Percentiles rank a stretch among this genome's conserved stretches.
These are phyloP conservation scores for Drosophila putrida DNA, from an alignment of 2,888 invertebrate genomes.

Conservation along the genomic window DNA sequence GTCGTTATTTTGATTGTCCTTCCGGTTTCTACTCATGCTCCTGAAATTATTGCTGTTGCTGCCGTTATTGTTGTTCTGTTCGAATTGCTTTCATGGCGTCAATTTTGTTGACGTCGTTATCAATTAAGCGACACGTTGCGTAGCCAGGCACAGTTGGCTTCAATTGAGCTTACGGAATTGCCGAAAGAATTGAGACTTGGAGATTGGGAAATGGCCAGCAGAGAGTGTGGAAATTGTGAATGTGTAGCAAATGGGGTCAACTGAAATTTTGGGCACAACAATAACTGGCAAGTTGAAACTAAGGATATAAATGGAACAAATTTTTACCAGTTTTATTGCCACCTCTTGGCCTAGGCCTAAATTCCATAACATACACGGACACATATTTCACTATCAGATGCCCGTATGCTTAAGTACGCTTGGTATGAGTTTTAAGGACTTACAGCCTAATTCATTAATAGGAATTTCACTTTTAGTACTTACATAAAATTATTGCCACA, in stretches of 20 bases:
- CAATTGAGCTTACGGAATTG: constrained; percentile 66
- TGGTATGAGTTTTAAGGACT: no score
- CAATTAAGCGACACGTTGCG: constrained; percentile 76
- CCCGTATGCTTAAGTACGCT: no score
- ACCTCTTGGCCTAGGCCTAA: no score
- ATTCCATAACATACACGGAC: no score
- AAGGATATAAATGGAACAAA: no score
- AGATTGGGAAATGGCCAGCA: not conserved
- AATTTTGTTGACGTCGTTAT: constrained; percentile 79
- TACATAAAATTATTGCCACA: no score
- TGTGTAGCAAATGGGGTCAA: constrained; percentile 35
- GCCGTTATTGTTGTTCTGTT: constrained; percentile 36
- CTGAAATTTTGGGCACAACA: constrained; percentile 18
- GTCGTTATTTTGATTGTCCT: constrained; percentile 38
- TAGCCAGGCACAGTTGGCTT: constrained; percentile 60
- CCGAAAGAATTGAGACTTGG: constrained; percentile 20
- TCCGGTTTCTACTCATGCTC: constrained; percentile 21
- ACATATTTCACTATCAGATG: no score
- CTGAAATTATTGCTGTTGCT: constrained; percentile 11
- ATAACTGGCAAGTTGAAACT: not conserved
- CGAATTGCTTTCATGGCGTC: constrained; percentile 29
- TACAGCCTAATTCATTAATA: no score
- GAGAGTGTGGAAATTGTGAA: not conserved
- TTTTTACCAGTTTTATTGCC: no score
- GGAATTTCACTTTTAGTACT: no score